Evolutionary conservation across 2,888 invertebrate genomes (phyloP).

Genomic region (Meloe dianella): DNA sequence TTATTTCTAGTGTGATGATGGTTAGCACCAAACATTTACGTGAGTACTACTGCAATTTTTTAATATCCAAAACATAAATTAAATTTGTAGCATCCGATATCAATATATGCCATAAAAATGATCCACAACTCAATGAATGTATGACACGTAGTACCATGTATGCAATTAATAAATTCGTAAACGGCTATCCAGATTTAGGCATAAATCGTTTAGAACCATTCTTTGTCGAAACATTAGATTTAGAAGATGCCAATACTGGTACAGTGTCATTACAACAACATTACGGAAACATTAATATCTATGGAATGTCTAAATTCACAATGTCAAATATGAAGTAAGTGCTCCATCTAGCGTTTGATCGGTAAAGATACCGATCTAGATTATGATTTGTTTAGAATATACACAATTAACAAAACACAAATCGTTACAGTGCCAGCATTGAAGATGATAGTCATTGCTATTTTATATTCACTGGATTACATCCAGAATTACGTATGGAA

Average conservation of each 20-base stretch:
- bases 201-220: slow-evolving; percentile 70
- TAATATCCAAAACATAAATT: neutral
- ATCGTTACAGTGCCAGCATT: slow-evolving; percentile 57
- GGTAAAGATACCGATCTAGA: too few relatives aligned
- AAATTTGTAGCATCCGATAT: slow-evolving; percentile 17
- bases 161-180: neutral
- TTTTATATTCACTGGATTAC: slow-evolving; percentile 57
- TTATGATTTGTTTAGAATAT: too few relatives aligned
- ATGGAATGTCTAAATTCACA: slow-evolving; percentile 61
- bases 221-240: slow-evolving; percentile 63
- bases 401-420: too few relatives aligned
- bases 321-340: slow-evolving; percentile 19
- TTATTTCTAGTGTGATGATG: neutral
- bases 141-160: slow-evolving; percentile 4
- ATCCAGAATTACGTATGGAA: slow-evolving; percentile 67
- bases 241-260: slow-evolving; percentile 61
- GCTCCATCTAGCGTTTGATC: too few relatives aligned
- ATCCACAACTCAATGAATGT: slow-evolving; percentile 22
- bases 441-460: neutral
- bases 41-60: neutral
- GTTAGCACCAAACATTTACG: neutral
- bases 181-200: slow-evolving; percentile 55
- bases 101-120: slow-evolving; percentile 17
- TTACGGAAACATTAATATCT: slow-evolving; percentile 67
- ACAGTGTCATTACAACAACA: slow-evolving; percentile 67